A percentile compares a stretch with the other conserved stretches of the same genome.
Conservation (phyloP, 1,140 invertebrate genomes). For the Penaeus vannamei region DNA sequence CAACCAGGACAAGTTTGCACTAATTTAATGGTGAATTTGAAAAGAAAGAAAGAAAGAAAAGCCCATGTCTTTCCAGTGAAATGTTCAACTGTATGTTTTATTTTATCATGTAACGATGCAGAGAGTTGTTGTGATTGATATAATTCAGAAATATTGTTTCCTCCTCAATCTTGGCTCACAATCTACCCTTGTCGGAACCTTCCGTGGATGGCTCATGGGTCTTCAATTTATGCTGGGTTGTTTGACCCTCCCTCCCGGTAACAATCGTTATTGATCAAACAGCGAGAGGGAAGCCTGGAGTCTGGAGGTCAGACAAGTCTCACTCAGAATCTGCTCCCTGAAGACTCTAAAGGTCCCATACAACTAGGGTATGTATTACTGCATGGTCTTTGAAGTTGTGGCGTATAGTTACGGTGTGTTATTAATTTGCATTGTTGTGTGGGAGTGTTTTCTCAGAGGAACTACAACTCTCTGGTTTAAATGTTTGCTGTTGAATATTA, state of each 20-base stretch:
- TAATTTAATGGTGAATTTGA: not conserved
- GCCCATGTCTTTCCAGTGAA: slow-evolving; percentile 38
- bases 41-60: slow-evolving; percentile 31
- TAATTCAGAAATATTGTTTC: slow-evolving; percentile 24
- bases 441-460: too few species aligned
- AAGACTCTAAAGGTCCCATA: slow-evolving; percentile 67
- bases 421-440: too few species aligned
- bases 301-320: slow-evolving; percentile 66
- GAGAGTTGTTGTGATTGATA: not conserved
- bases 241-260: slow-evolving; percentile 8
- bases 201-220: slow-evolving; percentile 44
- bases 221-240: slow-evolving; percentile 12
- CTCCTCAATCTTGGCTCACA: slow-evolving; percentile 33
- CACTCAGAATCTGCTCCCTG: slow-evolving; percentile 67
- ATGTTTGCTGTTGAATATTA: too few species aligned
- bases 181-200: slow-evolving; percentile 63
- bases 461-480: too few species aligned
- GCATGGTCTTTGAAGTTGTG: not conserved
- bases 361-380: slow-evolving; percentile 65
- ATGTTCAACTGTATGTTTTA: not conserved
- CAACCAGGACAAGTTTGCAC: slow-evolving; percentile 64
- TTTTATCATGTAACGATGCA: slow-evolving; percentile 6
- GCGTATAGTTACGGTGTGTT: too few species aligned
- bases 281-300: slow-evolving; percentile 66
- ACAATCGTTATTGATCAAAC: slow-evolving; percentile 43